Evolutionary conservation across 2,113 vertebrate genomes (phyloP), one percentile per base, ranked within the genome.

Genomic region (Fukomys damarensis): DNA sequence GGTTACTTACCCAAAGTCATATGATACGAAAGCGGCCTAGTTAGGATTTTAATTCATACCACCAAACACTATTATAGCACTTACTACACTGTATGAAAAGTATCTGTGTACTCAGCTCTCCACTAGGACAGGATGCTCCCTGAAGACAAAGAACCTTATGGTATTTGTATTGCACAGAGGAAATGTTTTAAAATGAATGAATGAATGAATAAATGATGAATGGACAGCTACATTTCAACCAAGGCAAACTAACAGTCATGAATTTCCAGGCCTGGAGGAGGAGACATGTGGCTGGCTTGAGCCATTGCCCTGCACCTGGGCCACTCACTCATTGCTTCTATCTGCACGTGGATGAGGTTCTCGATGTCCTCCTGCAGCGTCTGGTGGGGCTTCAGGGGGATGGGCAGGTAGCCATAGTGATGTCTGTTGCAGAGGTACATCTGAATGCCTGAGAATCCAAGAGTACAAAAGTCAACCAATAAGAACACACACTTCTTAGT

Each of bases 401-500:
- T 99, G 3, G 99, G 99, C 74, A 99, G 99, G 98, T 99, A 99
- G 8, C 99, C 99, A 0, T 99, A 99, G 97, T 99, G 99, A n/a
- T 99, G 99, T 61, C 97, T 98, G 98, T 99, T 99, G 97, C 99
- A 99, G 95, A 99, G 96, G 87, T 99, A 99, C 99, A 99, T 99
- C 98, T 99, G 99, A 91, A 98, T 85, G 61, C 98, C 99, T 99
- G 97, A 26, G 88, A 88, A 86, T 35, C 70, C 87, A 49, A 97
- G 32, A 93, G 66, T 95, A 91, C 14, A 95, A 88, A 41, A 84
- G 59, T n/a, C 54, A 28, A 70, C 46, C 82, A 68, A 63, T 96
- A 38, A 97, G 96, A 96, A 80, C 65, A n/a, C 43, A 86, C 8
- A 9, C 8, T 49, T 70, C 41, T 93, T n/a, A 30, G 14, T 26